A percentile compares a stretch with the other conserved stretches of the same genome.
phyloP scores from a whole-genome alignment of 1,140 invertebrate species.

The Marisa cornuarietis region DNA sequence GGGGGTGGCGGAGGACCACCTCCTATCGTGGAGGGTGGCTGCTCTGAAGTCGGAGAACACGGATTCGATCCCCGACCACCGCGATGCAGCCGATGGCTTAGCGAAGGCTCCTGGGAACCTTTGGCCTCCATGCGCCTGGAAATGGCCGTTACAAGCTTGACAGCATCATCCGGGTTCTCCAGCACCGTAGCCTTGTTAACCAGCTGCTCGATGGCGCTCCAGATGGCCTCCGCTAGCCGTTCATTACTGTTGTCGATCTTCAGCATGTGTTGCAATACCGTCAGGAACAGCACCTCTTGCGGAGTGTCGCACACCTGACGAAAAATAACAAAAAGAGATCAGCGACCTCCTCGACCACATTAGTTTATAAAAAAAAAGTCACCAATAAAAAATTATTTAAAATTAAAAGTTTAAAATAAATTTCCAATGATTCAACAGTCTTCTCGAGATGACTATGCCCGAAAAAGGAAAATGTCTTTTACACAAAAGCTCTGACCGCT shows the following conservation, averaged over 20 bases:
- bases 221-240: constrained; percentile 47
- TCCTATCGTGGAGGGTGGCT: constrained; percentile 28
- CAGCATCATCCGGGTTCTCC: constrained; percentile 77
- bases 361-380: too few species aligned
- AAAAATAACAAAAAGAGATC: too few species aligned
- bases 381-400: too few species aligned
- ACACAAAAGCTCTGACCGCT: too few species aligned
- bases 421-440: too few species aligned
- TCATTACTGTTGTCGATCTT: constrained; percentile 89
- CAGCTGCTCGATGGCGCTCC: constrained; percentile 83
- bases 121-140: constrained; percentile 48
- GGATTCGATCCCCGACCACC: constrained; percentile 26
- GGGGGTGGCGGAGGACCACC: constrained; percentile 27
- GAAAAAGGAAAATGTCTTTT: too few species aligned
- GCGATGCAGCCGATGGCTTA: constrained; percentile 1
- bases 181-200: constrained; percentile 89
- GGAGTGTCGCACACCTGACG: constrained; percentile 87
- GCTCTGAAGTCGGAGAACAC: constrained; percentile 64
- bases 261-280: constrained; percentile 89
- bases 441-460: too few species aligned
- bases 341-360: too few species aligned
- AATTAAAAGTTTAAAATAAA: too few species aligned
- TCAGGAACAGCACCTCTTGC: constrained; percentile 90
- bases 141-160: constrained; percentile 59
- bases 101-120: constrained; percentile 41